These are phyloP conservation scores for Balanococcus diminutus DNA, from an alignment of 2,888 invertebrate species.

Conservation along the genomic window DNA sequence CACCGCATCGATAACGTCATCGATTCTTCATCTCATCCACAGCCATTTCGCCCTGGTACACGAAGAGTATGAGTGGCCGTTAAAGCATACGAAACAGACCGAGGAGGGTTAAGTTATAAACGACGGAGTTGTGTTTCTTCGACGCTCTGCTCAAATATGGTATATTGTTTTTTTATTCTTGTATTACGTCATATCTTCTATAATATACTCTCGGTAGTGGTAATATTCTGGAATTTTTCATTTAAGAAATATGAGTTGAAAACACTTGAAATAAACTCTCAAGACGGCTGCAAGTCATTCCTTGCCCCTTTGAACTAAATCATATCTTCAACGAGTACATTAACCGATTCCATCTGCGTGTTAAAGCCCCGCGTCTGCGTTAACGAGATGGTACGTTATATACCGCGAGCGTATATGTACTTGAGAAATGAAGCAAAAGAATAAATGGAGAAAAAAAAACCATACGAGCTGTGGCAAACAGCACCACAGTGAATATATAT, in stretches of 20 bases:
- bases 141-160: conserved; percentile 15
- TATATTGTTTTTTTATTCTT: conserved; percentile 30
- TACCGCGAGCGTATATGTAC: neutral
- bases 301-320: conserved; percentile 47
- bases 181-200: neutral
- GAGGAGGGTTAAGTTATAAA: neutral
- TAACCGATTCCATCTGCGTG: conserved; percentile 53
- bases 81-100: neutral
- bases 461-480: neutral
- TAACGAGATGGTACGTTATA: conserved; percentile 23
- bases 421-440: neutral
- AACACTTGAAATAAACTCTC: conserved; percentile 47
- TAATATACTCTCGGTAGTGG: neutral
- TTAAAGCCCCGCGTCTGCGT: conserved; percentile 48
- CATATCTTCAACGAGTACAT: conserved; percentile 45
- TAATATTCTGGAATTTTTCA: conserved; percentile 42
- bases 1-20: neutral
- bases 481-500: neutral
- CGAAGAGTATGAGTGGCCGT: no score
- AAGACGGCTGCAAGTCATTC: conserved; percentile 50
- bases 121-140: neutral
- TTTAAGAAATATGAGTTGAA: conserved; percentile 32
- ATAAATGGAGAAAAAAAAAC: conserved; percentile 27
- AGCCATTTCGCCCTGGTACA: neutral
- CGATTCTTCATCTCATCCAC: neutral